Conservation (phyloP, 2,113 vertebrate species). For the Zosterops pallidus region DNA sequence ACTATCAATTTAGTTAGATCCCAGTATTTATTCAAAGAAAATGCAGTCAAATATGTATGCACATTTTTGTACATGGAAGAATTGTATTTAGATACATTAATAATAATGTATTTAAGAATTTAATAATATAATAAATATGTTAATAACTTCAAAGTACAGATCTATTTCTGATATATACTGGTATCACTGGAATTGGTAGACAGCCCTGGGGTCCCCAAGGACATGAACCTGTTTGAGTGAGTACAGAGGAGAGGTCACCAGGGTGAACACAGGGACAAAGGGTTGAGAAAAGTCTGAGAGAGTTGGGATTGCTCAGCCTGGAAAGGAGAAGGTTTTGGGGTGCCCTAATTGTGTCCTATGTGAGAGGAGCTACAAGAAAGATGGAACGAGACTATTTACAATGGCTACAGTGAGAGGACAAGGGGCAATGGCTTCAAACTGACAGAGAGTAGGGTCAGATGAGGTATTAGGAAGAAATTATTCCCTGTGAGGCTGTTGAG, state of each 20-base stretch:
- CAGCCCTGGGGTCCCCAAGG: too few relatives aligned
- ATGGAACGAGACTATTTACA: not conserved
- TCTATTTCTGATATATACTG: not conserved
- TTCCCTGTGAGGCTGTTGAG: not conserved
- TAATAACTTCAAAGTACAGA: not conserved
- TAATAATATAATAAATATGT: not conserved
- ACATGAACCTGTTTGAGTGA: not conserved
- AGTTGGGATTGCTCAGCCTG: not conserved
- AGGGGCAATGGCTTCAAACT: not conserved
- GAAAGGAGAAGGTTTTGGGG: not conserved
- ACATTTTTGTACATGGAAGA: not conserved
- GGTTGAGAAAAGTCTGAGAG: not conserved
- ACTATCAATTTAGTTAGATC: not conserved
- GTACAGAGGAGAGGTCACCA: not conserved
- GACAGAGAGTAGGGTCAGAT: too few relatives aligned
- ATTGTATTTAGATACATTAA: not conserved
- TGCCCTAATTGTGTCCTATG: rapidly evolving
- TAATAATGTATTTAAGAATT: too few relatives aligned
- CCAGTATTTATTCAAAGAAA: not conserved
- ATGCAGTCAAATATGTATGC: not conserved
- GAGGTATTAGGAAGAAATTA: not conserved
- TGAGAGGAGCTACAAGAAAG: not conserved
- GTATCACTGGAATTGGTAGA: not conserved
- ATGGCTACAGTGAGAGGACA: not conserved
- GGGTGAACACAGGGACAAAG: not conserved